Base-by-base conservation (phyloP, 2,888 invertebrate genomes). In the Phaedon cochleariae region DNA sequence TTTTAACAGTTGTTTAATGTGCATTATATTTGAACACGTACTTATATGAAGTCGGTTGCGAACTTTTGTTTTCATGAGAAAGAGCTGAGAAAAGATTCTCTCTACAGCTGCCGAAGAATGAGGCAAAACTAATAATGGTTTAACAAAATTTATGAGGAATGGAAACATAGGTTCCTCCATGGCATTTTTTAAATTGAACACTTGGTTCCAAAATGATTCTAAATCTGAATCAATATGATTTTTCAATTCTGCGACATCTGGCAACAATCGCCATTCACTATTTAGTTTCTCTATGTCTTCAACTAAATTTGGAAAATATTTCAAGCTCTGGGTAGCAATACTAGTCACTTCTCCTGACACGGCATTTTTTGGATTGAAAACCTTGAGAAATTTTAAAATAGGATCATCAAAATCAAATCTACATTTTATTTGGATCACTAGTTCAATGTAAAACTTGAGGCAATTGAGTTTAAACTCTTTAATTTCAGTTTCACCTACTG, bases 401-500 rank as follows among this genome's bases (percentile, higher is more conserved):
- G 62, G 45, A 62, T 57, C n/a, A 10, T 62, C 48, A 58, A 62
- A 62, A 41, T 62, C 46, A 58, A 62, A 62, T 10, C 41, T 55
- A 12, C 21, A 17, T 34, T 55, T 55, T 10, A 37, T 18, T 34
- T 37, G 49, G 6, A 15, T 20, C 15, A 29, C 29, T 29, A 49
- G 9, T 26, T 49, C 52, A 52, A 52, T 37, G 34, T 60, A 52
- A 20, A 60, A 60, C 20, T 51, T 22, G 12, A 59, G 48, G 48
- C 15, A 12, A 15, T 45, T 18, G 18, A 60, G 17, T 21, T 37
- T 52, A 41, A 34, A 61, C 22, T 59, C 34, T 48, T 26, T n/a
- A 18, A 31, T n/a, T 34, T 48, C 34, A 49, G 18, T 18, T 21
- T 21, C 31, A 29, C 18, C 5, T 18, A 59, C 15, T 31, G n/a